Evolutionary conservation across 2,113 vertebrate species (phyloP).

Genomic region (Mormoops blainvillei): DNA sequence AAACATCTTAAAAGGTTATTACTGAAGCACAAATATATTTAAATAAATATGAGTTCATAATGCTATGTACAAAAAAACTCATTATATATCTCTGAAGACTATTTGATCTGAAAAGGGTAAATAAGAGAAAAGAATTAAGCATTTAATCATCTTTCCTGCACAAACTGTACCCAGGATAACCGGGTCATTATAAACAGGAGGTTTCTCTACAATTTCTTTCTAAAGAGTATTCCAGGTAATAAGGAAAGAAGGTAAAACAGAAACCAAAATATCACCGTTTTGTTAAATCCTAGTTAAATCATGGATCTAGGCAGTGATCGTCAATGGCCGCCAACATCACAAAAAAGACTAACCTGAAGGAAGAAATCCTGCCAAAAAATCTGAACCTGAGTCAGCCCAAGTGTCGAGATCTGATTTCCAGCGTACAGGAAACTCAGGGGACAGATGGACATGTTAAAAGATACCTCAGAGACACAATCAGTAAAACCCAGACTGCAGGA

Average conservation of each 20-base stretch:
- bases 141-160: background rate
- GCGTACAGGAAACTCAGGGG: background rate
- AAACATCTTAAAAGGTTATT: constrained; percentile 5
- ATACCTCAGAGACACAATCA: background rate
- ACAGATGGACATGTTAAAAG: background rate
- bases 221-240: background rate
- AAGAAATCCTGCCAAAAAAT: background rate
- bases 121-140: background rate
- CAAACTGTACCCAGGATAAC: background rate
- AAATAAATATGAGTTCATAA: background rate
- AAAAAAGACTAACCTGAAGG: background rate
- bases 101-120: background rate
- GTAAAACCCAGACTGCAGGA: background rate
- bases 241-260: background rate
- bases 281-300: background rate
- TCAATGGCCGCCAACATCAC: background rate
- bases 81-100: background rate
- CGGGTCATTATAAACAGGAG: background rate
- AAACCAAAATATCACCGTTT: background rate
- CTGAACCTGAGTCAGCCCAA: background rate
- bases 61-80: background rate
- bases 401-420: background rate
- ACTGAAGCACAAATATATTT: background rate
- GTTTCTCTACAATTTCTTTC: background rate
- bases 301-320: background rate